These are phyloP conservation scores for Cataglyphis cursor DNA, from an alignment of 2,888 invertebrate species.

Conservation along the genomic window DNA sequence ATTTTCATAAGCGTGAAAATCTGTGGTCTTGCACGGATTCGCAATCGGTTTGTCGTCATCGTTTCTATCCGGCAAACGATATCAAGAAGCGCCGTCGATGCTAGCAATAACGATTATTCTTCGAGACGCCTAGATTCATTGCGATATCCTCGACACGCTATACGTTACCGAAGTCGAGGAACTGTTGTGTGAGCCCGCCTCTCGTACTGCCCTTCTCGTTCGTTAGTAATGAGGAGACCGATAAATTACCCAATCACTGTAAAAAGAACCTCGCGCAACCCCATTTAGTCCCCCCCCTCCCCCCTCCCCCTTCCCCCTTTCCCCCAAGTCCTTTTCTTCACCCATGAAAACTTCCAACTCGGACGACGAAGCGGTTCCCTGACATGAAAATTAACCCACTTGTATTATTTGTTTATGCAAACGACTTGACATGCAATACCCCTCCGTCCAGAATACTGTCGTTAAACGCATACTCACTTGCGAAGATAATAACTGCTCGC, in stretches of 20 bases:
- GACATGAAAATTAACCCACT: conserved; percentile 35
- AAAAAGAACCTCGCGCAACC: conserved; percentile 1
- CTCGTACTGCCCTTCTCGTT: conserved; percentile 58
- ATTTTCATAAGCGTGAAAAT: conserved; percentile 1
- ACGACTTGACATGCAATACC: conserved; percentile 36
- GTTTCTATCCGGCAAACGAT: conserved; percentile 53
- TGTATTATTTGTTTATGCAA: conserved; percentile 62
- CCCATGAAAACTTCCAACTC: neutral
- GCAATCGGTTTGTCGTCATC: conserved; percentile 66
- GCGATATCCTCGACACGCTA: conserved; percentile 68
- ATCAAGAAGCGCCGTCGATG: conserved; percentile 46
- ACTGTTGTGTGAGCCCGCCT: conserved; percentile 20
- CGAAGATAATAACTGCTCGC: conserved; percentile 59
- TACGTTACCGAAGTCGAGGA: conserved; percentile 60
- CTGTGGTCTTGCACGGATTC: conserved; percentile 62
- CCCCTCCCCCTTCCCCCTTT: neutral
- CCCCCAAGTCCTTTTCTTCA: neutral
- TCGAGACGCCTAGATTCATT: conserved; percentile 63
- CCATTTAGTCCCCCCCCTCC: neutral
- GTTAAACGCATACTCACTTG: conserved; percentile 55
- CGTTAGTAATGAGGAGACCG: conserved; percentile 63
- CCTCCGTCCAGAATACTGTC: conserved; percentile 1
- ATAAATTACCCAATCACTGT: conserved; percentile 57
- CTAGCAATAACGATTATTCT: conserved; percentile 70
- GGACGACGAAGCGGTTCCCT: neutral